Evolutionary conservation across 1,140 invertebrate species (phyloP), one percentile per base, ranked within the genome.

Genomic region (Drosophila erecta): DNA sequence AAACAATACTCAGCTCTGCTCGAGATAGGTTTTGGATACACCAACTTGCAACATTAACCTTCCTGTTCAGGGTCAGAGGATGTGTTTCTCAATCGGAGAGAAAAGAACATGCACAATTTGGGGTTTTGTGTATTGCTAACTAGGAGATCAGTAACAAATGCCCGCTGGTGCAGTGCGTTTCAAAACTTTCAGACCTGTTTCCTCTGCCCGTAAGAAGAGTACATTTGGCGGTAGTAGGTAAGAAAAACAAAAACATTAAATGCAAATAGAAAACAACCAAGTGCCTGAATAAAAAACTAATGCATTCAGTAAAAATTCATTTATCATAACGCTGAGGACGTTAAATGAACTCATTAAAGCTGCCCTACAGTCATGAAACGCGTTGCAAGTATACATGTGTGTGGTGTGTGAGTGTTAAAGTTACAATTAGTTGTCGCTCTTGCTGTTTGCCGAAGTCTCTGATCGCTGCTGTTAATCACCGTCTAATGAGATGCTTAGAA

Each of bases 401-500:
- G 5, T 69, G 5, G 56, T 35, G 15, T 65, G 62, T 70, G 66
- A 70, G 66, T 69, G 66, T 38, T 69, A 47, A 38, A 27, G 35
- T 69, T 70, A 70, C 66, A 57, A 70, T 70, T 70, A 70, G 41
- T 44, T 69, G 35, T 35, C 64, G 66, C 50, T 27, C 43, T 40
- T 53, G 49, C 38, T 37, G 20, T 65, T 38, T 40, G 30, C 38
- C 33, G 41, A 27, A 20, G 61, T 59, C 24, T 5, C 15, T 69
- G 43, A 37, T 41, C 12, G 12, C 55, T 67, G 46, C 10, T 51
- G 49, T 44, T 55, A n/a, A 37, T 76, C 33, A 46, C 69, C 27
- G 38, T 58, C 50, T 64, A 72, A 62, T 81, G 61, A 50, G 74
- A 57, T 67, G 55, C 50, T 86, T 89, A 89, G 49, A 89, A 84